phyloP scores from a whole-genome alignment of 2,113 vertebrate genomes.

The Condylura cristata region DNA sequence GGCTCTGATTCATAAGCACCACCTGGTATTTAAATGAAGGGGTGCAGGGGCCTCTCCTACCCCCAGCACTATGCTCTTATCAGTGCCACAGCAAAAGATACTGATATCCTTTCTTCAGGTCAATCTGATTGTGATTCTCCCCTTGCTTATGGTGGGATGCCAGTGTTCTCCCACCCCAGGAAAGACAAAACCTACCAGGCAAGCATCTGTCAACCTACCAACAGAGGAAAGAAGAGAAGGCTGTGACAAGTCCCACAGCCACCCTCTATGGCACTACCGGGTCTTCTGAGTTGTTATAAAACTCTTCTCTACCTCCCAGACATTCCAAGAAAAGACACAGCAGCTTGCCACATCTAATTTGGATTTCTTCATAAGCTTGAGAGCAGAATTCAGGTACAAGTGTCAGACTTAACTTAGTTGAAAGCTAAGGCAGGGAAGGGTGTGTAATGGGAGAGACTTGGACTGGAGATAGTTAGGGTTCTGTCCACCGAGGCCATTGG shows the following conservation, averaged over 20 bases:
- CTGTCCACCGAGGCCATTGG: not conserved
- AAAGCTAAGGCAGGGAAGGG: not conserved
- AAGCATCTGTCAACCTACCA: not conserved
- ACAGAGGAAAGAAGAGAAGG: not conserved
- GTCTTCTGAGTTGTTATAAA: not conserved
- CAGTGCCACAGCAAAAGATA: not conserved
- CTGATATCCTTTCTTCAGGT: not conserved
- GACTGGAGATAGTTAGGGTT: not conserved
- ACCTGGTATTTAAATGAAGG: not conserved
- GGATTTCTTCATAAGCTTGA: not conserved
- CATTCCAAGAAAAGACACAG: not conserved
- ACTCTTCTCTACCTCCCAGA: not conserved
- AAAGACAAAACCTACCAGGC: not conserved
- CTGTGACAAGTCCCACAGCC: not conserved
- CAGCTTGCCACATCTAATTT: not conserved
- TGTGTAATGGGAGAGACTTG: not conserved
- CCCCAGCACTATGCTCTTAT: not conserved
- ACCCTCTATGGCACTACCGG: accelerated
- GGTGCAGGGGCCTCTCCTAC: too few species aligned
- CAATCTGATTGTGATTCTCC: not conserved
- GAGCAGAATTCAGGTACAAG: not conserved
- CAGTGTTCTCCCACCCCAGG: not conserved
- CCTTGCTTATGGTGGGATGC: not conserved
- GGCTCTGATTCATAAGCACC: not conserved
- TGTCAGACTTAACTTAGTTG: not conserved